Evolutionary conservation across 2,113 vertebrate genomes (phyloP).

Genomic region (Strix uralensis): DNA sequence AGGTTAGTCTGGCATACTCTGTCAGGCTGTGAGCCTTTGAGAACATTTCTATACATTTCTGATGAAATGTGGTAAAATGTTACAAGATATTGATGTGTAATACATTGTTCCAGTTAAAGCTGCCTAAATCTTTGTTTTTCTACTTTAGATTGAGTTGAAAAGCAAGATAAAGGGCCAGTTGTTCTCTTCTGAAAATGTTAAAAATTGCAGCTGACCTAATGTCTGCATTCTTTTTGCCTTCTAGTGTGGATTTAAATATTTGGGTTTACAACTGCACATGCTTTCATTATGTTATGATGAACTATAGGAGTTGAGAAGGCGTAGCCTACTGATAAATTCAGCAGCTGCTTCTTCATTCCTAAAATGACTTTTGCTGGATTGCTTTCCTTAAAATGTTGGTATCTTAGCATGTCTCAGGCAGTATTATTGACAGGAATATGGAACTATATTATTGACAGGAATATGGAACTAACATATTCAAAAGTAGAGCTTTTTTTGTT

Average conservation of each 20-base stretch:
- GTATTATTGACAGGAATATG: not conserved
- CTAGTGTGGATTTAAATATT: slow-evolving; percentile 15
- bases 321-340: not conserved
- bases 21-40: not conserved
- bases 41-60: not conserved
- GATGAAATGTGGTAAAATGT: not conserved
- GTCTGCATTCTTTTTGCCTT: slow-evolving; percentile 41
- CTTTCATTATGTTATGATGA: not conserved
- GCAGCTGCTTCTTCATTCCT: slow-evolving; percentile 44
- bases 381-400: not conserved
- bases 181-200: not conserved
- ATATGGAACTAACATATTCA: not conserved
- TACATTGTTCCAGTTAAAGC: not conserved
- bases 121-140: not conserved
- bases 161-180: not conserved
- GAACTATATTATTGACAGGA: not conserved
- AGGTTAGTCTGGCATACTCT: not conserved
- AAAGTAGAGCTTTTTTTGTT: not conserved
- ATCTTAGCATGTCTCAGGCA: not conserved
- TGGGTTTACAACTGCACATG: not conserved
- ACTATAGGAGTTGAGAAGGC: not conserved
- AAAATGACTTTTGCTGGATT: not conserved
- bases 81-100: not conserved
- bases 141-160: not conserved
- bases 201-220: not conserved